These are phyloP conservation scores for Deroplatys truncata DNA, from an alignment of 2,888 invertebrate species.

Conservation along the genomic window DNA sequence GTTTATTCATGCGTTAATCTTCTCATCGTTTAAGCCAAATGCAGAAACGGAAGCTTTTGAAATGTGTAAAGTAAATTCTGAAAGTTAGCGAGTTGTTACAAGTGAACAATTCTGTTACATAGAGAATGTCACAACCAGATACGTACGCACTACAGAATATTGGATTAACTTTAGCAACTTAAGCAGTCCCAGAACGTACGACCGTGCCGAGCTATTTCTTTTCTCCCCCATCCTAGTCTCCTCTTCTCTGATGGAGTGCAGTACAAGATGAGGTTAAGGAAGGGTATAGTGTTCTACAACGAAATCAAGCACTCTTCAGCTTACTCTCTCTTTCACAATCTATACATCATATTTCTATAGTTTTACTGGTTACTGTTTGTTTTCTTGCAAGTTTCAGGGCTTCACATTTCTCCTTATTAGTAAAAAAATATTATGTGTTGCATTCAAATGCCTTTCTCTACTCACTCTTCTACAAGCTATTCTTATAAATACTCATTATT, in stretches of 20 bases:
- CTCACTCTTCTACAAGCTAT: too few relatives aligned
- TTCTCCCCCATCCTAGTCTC: neutral
- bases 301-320: neutral
- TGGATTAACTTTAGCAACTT: neutral
- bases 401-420: too few relatives aligned
- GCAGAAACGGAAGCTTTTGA: neutral
- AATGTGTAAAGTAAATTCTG: neutral
- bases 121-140: neutral
- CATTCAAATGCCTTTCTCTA: too few relatives aligned
- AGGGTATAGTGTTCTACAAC: neutral
- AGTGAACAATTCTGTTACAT: neutral
- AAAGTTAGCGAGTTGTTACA: neutral
- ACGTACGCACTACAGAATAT: neutral
- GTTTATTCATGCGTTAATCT: neutral
- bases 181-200: neutral
- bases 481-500: too few relatives aligned
- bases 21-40: neutral
- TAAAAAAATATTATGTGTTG: too few relatives aligned
- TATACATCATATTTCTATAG: too few relatives aligned
- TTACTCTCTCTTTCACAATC: neutral
- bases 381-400: too few relatives aligned
- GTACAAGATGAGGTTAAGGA: neutral
- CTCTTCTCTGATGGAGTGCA: neutral
- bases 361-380: too few relatives aligned
- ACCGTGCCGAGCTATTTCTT: neutral